Conservation (phyloP, 2,797 vertebrate species). For the Tadarida brasiliensis region DNA sequence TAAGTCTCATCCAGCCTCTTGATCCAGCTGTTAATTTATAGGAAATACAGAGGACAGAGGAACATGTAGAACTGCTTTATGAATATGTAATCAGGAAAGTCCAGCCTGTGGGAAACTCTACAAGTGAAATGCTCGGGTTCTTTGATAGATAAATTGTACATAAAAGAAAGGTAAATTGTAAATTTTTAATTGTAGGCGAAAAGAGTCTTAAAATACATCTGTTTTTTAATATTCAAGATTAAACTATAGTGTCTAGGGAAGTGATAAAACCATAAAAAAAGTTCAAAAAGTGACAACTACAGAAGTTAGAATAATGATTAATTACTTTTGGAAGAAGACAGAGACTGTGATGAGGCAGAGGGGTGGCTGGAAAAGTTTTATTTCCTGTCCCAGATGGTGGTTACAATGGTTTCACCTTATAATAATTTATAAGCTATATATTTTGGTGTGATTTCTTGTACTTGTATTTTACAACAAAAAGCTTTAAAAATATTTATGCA, state of each 20-base stretch:
- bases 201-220: neutral
- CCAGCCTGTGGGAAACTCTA: neutral
- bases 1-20: neutral
- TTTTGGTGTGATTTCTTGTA: neutral
- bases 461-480: conserved; percentile 21
- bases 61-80: neutral
- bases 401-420: neutral
- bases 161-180: neutral
- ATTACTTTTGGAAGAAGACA: neutral
- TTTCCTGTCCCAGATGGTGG: neutral
- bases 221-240: neutral
- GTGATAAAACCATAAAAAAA: neutral
- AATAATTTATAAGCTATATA: neutral
- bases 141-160: neutral
- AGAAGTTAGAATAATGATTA: neutral
- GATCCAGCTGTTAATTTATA: neutral
- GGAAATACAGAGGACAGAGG: neutral
- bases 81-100: neutral
- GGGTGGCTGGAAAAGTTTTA: neutral
- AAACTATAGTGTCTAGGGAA: neutral
- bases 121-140: neutral
- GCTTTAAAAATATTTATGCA: neutral
- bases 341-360: neutral
- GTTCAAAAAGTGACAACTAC: neutral
- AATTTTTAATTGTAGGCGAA: neutral